Conservation (phyloP, 2,113 vertebrate species). For the Chauna torquata region DNA sequence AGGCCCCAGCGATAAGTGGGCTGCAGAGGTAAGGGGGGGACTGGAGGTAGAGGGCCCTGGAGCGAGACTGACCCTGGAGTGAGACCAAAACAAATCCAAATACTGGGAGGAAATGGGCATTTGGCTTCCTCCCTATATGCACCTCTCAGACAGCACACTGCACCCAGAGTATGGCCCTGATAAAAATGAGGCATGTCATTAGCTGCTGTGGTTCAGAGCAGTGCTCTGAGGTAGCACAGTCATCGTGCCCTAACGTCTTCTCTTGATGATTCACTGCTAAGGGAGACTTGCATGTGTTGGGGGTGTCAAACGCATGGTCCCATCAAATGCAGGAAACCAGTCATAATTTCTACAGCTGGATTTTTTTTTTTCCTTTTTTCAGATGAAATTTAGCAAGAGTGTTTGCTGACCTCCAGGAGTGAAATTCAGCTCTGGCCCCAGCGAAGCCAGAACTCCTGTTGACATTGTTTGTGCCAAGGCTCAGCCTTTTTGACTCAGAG, state of each 20-base stretch:
- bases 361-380: neutral
- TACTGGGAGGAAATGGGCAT: conserved; percentile 67
- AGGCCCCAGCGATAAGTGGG: neutral
- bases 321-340: neutral
- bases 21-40: neutral
- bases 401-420: neutral
- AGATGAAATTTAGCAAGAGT: neutral
- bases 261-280: neutral
- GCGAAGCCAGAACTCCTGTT: neutral
- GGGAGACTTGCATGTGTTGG: neutral
- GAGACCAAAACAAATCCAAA: conserved; percentile 51
- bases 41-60: conserved; percentile 27
- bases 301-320: neutral
- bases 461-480: neutral
- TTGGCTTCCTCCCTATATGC: conserved; percentile 53
- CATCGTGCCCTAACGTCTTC: neutral
- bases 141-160: conserved; percentile 28
- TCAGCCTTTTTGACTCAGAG: neutral
- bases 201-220: neutral
- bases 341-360: neutral
- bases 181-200: neutral
- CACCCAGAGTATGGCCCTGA: neutral
- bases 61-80: neutral
- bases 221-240: neutral
- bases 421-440: neutral